Conservation (phyloP, 2,888 invertebrate species). For the Aspidiotus rigidus region DNA sequence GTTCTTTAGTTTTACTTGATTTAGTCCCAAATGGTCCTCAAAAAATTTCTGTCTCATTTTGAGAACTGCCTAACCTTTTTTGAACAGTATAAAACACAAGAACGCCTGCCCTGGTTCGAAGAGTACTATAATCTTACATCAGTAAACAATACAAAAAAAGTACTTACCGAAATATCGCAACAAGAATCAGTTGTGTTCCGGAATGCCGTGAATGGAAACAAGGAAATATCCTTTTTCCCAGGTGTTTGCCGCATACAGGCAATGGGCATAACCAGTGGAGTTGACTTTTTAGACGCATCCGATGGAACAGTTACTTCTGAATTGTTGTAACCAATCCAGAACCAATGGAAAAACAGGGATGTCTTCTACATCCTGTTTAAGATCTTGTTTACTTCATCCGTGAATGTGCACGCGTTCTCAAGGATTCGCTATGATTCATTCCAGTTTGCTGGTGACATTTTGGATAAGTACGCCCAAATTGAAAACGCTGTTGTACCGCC, state of each 20-base stretch:
- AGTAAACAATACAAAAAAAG: too few relatives aligned
- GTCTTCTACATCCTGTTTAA: constrained; percentile 72
- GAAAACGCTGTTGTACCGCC: constrained; percentile 85
- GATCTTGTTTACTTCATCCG: constrained; percentile 73
- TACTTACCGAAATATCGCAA: too few relatives aligned
- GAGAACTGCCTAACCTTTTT: too few relatives aligned
- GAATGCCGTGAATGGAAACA: too few relatives aligned
- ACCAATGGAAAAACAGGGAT: constrained; percentile 83
- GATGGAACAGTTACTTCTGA: constrained; percentile 76
- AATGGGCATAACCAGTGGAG: constrained; percentile 81
- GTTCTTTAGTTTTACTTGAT: too few relatives aligned
- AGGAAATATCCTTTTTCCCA: constrained; percentile 73
- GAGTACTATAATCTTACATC: too few relatives aligned
- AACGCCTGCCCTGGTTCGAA: too few relatives aligned
- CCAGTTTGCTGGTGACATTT: constrained; percentile 61
- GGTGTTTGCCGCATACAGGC: constrained; percentile 80
- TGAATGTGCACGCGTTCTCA: constrained; percentile 80
- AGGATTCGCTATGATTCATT: constrained; percentile 71
- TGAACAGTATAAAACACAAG: too few relatives aligned
- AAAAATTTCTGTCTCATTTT: too few relatives aligned
- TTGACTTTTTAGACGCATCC: constrained; percentile 68
- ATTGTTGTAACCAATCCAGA: constrained; percentile 80
- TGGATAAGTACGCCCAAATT: constrained; percentile 70
- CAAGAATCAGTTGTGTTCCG: too few relatives aligned
- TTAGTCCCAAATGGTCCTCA: too few relatives aligned